Evolutionary conservation across 2,113 vertebrate genomes (phyloP), one percentile per base, ranked within the genome.

Genomic region (Seriola rivoliana): DNA sequence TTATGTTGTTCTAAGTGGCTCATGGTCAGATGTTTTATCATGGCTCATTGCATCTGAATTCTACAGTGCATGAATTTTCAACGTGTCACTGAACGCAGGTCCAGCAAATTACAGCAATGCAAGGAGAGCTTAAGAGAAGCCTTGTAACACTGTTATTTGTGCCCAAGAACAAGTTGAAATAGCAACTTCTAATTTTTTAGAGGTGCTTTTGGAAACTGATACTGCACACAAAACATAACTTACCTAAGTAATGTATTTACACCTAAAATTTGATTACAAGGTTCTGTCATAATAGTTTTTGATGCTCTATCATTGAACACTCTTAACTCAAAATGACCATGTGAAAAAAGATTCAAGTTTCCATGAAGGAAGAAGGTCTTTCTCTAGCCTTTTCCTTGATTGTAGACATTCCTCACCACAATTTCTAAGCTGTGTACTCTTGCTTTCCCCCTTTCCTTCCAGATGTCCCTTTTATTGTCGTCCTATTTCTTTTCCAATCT

Each of bases 331-430:
- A 93, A 95, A 90, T 88, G 78, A 94, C 71, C 52, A 44, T 85
- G 82, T 90, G 88, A 93, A 93, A 93, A 93, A 93, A 92, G 84
- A 93, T 95, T 96, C 94, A 96, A 95, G 95, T 95, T 95, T 95
- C 92, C 87, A 81, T 92, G 76, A 89, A 94, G 92, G 93, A 94
- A 92, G 85, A 94, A 91, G 91, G 88, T 92, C 75, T 91, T 89
- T 86, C 75, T 81, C 54, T 79, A 77, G 79, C 91, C 75, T 85
- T 86, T 91, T 91, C 88, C 88, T 89, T 87, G 78, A 82, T 90
- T 89, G 87, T 86, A 76, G 88, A 91, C 86, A 90, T 92, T 91
- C 85, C 83, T 85, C 57, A 86, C 73, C 81, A 86, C 77, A 74
- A 55, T 85, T 89, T 73, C 63, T 65, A 73, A 85, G 77, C 82